A percentile compares a stretch with the other conserved stretches of the same genome.
phyloP scores from a whole-genome alignment of 2,888 invertebrate species.

The Volucella inflata region DNA sequence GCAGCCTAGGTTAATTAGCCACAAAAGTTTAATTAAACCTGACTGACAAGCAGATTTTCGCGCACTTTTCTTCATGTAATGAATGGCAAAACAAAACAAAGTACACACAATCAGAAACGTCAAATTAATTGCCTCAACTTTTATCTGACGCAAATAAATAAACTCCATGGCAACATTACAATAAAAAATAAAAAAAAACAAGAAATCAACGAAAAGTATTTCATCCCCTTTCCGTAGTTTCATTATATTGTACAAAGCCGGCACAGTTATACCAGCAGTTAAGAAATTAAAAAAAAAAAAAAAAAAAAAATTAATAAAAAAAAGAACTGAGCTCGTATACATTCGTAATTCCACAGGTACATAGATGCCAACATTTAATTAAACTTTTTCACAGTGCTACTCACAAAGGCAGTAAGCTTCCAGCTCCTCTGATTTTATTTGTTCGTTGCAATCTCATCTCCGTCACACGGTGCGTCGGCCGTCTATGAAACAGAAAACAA shows the following conservation, averaged over 20 bases:
- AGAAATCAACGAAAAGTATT: neutral
- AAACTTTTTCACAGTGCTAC: slow-evolving; percentile 25
- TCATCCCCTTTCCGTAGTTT: neutral
- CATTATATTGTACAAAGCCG: neutral
- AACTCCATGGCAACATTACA: neutral
- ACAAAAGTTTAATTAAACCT: no score
- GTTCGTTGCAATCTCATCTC: slow-evolving; percentile 25
- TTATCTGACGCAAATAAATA: no score
- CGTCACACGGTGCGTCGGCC: neutral
- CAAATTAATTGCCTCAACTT: no score
- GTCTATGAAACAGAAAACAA: neutral
- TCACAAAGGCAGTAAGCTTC: neutral
- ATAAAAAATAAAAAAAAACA: slow-evolving; percentile 12
- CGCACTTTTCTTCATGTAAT: no score
- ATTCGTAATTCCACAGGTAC: slow-evolving; percentile 16
- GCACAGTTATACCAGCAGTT: slow-evolving; percentile 14
- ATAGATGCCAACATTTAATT: slow-evolving; percentile 41
- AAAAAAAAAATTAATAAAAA: slow-evolving; percentile 12
- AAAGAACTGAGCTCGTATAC: slow-evolving; percentile 15
- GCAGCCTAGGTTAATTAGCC: no score
- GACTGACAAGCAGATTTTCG: no score
- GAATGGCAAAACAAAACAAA: no score
- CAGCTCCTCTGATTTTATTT: slow-evolving; percentile 9
- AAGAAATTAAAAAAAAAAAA: slow-evolving; percentile 23
- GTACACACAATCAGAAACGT: no score